Base-by-base conservation (phyloP, 2,888 invertebrate genomes). In the Yponomeuta evonymella region DNA sequence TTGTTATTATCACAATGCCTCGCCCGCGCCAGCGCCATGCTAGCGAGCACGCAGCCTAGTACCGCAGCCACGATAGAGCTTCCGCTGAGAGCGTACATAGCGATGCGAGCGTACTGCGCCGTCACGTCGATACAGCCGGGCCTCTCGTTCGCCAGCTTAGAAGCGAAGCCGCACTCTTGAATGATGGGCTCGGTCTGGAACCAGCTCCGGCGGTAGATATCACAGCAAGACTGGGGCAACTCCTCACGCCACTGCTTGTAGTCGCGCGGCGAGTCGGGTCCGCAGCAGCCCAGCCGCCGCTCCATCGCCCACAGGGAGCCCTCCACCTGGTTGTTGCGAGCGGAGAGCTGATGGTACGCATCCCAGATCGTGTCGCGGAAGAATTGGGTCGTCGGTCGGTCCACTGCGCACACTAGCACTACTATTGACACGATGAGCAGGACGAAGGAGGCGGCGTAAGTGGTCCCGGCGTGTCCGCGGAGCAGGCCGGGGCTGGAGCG, bases 351-450 rank as follows among this genome's bases (percentile, higher is more conserved):
- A 72, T 81, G 84, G 71, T 83, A 91, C 0, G 83, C 87, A 66
- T 92, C 91, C 89, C 89, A 90, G 1, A 91, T 82, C 0, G 91
- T 83, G 70, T 91, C 90, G 66, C 86, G 83, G 5, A 92, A 78
- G 73, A 92, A 92, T 29, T 83, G 80, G 43, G 89, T 87, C 0
- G 90, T 86, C 0, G 81, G 77, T 2, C 82, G 77, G 5, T 83
- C 81, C 67, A 89, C 88, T 1, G 88, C 90, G 75, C 88, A 87
- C 10, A 88, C 80, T 2, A 91, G 73, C 0, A 88, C 82, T 1
- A 91, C 74, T 0, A 87, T 81, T 0, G 88, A 81, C 0, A 86
- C 83, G 0, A 76, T 75, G 0, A 89, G 43, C 0, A 88, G 73
- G 0, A 82, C 75, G 2, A 89, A 70, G 0, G 87, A 78, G 0